Evolutionary conservation across 1,140 invertebrate genomes (phyloP).

Genomic region (Neodiprion pinetum): DNA sequence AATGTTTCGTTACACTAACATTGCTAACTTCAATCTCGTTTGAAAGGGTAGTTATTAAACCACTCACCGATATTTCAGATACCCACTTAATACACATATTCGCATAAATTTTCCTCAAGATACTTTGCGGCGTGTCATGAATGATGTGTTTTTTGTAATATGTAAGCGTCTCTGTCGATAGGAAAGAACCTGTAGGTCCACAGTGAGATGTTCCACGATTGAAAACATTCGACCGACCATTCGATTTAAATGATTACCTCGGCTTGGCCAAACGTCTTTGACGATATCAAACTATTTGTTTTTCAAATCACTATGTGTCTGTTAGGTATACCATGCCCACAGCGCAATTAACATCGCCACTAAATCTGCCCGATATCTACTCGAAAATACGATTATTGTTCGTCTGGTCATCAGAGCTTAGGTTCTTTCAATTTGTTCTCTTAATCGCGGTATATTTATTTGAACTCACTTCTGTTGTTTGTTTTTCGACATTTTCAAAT

Average conservation of each 20-base stretch:
- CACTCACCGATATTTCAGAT: too few relatives aligned
- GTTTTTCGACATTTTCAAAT: too few relatives aligned
- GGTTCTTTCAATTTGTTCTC: too few relatives aligned
- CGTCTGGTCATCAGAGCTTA: too few relatives aligned
- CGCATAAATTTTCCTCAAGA: not conserved
- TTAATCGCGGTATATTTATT: too few relatives aligned
- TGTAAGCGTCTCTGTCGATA: not conserved
- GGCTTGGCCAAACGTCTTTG: not conserved
- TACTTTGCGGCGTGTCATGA: not conserved
- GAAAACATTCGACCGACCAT: not conserved
- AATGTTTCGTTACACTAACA: too few relatives aligned
- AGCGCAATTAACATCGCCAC: not conserved
- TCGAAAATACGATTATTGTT: too few relatives aligned
- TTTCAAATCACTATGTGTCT: not conserved
- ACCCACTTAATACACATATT: not conserved
- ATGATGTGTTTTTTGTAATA: not conserved
- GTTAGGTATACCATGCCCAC: not conserved
- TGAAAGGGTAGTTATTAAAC: too few relatives aligned
- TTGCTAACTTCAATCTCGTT: too few relatives aligned
- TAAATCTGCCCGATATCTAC: not conserved
- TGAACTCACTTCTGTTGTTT: too few relatives aligned
- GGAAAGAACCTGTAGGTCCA: not conserved
- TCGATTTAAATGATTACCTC: slow-evolving; percentile 8
- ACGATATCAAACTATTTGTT: not conserved
- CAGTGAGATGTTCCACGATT: too few relatives aligned